A percentile compares a stretch with the other conserved stretches of the same genome.
Evolutionary conservation across 2,888 invertebrate species (phyloP).

Genomic region (Drosophila tripunctata): DNA sequence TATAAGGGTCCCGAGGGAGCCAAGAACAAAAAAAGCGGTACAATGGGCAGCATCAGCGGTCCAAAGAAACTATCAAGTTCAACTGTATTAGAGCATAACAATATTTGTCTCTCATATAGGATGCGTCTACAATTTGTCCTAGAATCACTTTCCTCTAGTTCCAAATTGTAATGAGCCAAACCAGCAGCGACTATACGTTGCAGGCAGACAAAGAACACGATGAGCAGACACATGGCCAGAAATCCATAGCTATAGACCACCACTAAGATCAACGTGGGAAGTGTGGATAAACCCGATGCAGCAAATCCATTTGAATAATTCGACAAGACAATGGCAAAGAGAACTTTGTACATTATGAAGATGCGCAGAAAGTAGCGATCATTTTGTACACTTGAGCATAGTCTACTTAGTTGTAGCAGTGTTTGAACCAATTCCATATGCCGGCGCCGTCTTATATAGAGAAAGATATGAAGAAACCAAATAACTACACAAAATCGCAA

Average conservation of each 20-base stretch:
- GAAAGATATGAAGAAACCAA: slow-evolving; percentile 33
- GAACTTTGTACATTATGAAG: slow-evolving; percentile 33
- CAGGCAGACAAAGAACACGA: slow-evolving; percentile 53
- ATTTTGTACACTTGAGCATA: slow-evolving; percentile 4
- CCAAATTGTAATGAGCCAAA: slow-evolving; percentile 33
- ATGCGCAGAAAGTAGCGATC: slow-evolving; percentile 31
- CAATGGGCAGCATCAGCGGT: slow-evolving; percentile 46
- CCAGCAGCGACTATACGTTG: slow-evolving; percentile 48
- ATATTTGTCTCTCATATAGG: slow-evolving; percentile 1
- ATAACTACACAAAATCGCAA: slow-evolving; percentile 43
- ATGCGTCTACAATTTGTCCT: not conserved
- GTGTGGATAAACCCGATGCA: not conserved
- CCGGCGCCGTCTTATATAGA: slow-evolving; percentile 51
- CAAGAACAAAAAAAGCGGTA: slow-evolving; percentile 46
- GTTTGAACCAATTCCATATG: slow-evolving; percentile 40
- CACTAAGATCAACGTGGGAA: slow-evolving; percentile 21
- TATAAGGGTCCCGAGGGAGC: slow-evolving; percentile 63
- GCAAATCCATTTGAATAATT: slow-evolving; percentile 43
- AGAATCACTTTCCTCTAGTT: slow-evolving; percentile 1
- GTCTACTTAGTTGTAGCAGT: slow-evolving; percentile 38
- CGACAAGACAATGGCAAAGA: slow-evolving; percentile 20
- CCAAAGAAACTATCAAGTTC: slow-evolving; percentile 62
- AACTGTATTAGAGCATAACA: not conserved
- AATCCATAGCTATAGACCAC: slow-evolving; percentile 45
- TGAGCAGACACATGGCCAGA: slow-evolving; percentile 39